Evolutionary conservation across 2,113 vertebrate species (phyloP).

Genomic region (Sceloporus undulatus): DNA sequence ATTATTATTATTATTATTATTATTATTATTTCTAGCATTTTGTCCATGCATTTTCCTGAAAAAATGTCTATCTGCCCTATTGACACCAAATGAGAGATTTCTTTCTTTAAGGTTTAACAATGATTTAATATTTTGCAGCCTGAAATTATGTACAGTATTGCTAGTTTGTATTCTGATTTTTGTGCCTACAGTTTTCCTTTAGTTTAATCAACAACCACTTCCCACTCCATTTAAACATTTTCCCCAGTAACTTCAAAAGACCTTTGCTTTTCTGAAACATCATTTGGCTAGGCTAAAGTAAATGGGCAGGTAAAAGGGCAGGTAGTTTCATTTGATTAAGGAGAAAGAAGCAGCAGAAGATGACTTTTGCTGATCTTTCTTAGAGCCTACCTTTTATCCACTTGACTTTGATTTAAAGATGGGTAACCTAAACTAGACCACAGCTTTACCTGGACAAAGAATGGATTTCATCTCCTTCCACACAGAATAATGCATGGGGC

Average conservation of each 20-base stretch:
- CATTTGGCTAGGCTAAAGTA: background rate
- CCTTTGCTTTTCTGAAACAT: background rate
- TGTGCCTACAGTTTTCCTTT: background rate
- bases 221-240: too few relatives aligned
- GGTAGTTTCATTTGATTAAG: background rate
- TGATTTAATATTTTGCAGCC: background rate
- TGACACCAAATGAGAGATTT: background rate
- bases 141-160: background rate
- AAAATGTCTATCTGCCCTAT: background rate
- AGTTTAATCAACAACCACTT: background rate
- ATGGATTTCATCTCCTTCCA: conserved; percentile 56
- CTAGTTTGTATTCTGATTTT: background rate
- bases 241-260: background rate
- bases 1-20: too few relatives aligned
- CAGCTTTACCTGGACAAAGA: conserved; percentile 59
- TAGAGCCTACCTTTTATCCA: background rate
- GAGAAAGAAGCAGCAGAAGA: background rate
- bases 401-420: background rate
- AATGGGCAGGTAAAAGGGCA: background rate
- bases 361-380: too few relatives aligned
- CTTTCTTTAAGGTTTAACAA: background rate
- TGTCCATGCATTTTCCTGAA: too few relatives aligned
- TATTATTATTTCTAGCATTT: too few relatives aligned
- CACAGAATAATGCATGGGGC: conserved; percentile 57
- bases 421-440: background rate